Evolutionary conservation across 1,140 invertebrate species (phyloP).

Genomic region (Drosophila pallidifrons): DNA sequence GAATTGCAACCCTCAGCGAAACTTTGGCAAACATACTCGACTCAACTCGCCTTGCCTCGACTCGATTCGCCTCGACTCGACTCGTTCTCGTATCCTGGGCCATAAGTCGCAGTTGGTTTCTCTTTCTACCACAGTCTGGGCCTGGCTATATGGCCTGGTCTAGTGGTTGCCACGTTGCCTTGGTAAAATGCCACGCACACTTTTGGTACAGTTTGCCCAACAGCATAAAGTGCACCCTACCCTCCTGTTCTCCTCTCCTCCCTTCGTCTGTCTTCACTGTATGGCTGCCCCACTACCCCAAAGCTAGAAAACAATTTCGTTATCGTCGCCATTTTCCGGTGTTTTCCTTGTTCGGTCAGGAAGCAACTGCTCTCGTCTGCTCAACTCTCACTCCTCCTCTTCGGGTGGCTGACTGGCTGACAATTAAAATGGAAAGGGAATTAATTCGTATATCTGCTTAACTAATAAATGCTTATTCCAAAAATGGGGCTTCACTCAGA

Average conservation of each 20-base stretch:
- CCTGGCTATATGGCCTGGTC: constrained; percentile 12
- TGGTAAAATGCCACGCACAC: constrained; percentile 39
- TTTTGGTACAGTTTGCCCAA: constrained; percentile 72
- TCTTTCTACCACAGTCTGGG: constrained; percentile 74
- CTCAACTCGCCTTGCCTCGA: not conserved
- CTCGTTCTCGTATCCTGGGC: constrained; percentile 46
- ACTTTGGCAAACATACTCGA: constrained; percentile 48
- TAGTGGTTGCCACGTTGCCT: constrained; percentile 33
- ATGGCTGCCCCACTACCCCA: constrained; percentile 77
- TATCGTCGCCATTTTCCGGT: constrained; percentile 28
- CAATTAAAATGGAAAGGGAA: constrained; percentile 1
- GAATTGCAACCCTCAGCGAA: constrained; percentile 48
- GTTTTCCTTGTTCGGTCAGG: not conserved
- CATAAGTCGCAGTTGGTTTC: constrained; percentile 71
- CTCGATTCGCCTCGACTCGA: not conserved
- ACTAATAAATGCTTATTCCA: not conserved
- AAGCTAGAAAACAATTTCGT: constrained; percentile 53
- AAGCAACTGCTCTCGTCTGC: not conserved
- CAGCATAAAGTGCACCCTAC: constrained; percentile 7
- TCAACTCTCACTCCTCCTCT: not conserved
- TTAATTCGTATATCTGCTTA: not conserved
- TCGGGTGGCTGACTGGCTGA: not conserved
- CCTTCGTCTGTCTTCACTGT: not conserved
- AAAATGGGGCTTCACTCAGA: not conserved
- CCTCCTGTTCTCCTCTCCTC: not conserved